Percentiles rank a stretch among this genome's conserved stretches.
phyloP scores from a whole-genome alignment of 2,888 invertebrate genomes.

The Periphyllus acericola region DNA sequence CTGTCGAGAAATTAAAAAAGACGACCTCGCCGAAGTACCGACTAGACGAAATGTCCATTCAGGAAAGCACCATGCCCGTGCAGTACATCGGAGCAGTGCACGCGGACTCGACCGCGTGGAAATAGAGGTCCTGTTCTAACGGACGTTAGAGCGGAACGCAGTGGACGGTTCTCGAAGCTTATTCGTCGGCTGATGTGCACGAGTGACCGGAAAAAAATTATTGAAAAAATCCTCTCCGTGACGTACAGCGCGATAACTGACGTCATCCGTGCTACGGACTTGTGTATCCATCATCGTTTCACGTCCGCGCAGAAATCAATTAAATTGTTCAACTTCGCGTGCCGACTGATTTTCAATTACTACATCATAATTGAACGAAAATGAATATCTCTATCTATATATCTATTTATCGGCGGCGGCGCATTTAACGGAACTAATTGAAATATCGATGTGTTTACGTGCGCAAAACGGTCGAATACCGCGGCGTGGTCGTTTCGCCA shows the following conservation, averaged over 20 bases:
- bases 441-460: neutral
- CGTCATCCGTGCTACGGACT: neutral
- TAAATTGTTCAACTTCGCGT: neutral
- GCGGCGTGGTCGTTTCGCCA: no score
- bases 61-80: no score
- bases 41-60: no score
- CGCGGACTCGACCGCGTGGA: no score
- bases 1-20: no score
- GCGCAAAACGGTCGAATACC: neutral
- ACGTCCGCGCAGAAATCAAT: neutral
- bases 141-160: no score
- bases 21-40: no score
- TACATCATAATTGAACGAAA: neutral
- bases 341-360: neutral
- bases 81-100: no score
- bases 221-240: neutral
- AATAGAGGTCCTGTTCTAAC: no score
- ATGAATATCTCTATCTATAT: neutral
- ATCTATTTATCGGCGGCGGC: neutral
- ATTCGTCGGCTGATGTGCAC: no score
- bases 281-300: neutral
- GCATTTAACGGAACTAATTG: neutral
- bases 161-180: no score
- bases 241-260: neutral
- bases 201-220: no score